Base-by-base conservation (phyloP, 92 coral and sea anemone species). In the Virgularia gustaviana region DNA sequence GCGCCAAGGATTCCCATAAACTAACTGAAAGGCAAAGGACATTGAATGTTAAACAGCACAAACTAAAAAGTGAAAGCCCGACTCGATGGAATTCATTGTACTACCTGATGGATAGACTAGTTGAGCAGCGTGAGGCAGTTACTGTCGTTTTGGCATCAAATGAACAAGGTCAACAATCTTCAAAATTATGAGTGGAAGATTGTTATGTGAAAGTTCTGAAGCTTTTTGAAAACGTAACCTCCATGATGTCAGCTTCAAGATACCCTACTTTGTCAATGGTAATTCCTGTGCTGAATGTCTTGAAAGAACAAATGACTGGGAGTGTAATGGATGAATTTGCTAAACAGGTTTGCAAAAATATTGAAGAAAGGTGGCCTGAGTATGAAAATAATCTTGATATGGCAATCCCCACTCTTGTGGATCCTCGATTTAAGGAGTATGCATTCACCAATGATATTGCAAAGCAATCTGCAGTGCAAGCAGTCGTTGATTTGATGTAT, bases 221-320 rank as follows among this genome's bases (percentile, higher is more conserved):
- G 51, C 70, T 49, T 29, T 63, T 63, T 63, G 70, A 63, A 36
- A 27, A 63, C 38, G 70, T 63, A 42, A 63, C 70, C 18, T 63
- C 49, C 70, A 63, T 63, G 70, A 63, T 37, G 70, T 63, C 51
- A 63, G 70, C 70, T 30, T 63, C 70, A 16, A 63, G 49, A 63
- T 63, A 34, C 38, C 70, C 70, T 0, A 37, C 70, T 34, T 37
- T 63, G 51, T 63, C 70, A n/a, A 63, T 63, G 51, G 51, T 63
- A 34, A 63, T 63, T 63, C 70, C 70, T 63, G 70, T 63, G 38
- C 25, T 63, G 38, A 34, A 34, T 37, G 49, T 63, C 49, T 31
- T 63, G 38, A 63, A 63, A 36, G 27, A 63, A 30, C 70, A 63
- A 63, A 63, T 63, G 70, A 30, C 35, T 63, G 49, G 38, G 38